These are phyloP conservation scores for Epicauta chinensis DNA, from an alignment of 1,140 invertebrate genomes.

Conservation along the genomic window DNA sequence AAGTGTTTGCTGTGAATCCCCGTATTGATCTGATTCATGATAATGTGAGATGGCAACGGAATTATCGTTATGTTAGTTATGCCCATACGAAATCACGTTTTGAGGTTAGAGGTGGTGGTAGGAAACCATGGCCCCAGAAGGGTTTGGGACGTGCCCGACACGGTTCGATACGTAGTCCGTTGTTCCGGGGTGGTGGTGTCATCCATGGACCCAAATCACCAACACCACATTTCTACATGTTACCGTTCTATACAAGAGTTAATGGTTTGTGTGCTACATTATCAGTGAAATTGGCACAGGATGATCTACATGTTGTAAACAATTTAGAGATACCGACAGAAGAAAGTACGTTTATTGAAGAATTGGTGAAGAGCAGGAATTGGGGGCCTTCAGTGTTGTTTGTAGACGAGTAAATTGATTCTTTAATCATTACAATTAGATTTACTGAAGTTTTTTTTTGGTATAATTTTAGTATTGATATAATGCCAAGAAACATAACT, in stretches of 20 bases:
- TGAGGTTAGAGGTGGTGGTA: constrained; percentile 81
- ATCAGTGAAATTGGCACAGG: constrained; percentile 88
- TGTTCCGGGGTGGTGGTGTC: constrained; percentile 75
- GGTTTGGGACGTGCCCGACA: constrained; percentile 78
- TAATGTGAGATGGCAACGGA: constrained; percentile 85
- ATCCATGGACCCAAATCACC: constrained; percentile 86
- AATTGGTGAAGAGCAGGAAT: constrained; percentile 73
- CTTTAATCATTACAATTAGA: too few relatives aligned
- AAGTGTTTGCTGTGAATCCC: constrained; percentile 75
- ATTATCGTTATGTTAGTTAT: constrained; percentile 74
- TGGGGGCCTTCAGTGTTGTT: constrained; percentile 97
- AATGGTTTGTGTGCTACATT: constrained; percentile 75
- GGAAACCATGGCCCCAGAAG: constrained; percentile 96
- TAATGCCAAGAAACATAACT: constrained; percentile 82
- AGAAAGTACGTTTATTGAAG: constrained; percentile 70
- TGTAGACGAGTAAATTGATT: constrained; percentile 69
- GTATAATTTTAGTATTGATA: constrained; percentile 62
- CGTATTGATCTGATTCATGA: constrained; percentile 82
- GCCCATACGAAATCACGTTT: constrained; percentile 66
- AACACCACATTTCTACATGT: constrained; percentile 87
- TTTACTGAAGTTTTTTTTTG: too few relatives aligned
- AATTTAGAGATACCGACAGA: constrained; percentile 80
- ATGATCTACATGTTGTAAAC: constrained; percentile 90
- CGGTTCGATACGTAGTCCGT: constrained; percentile 82
- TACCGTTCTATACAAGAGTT: constrained; percentile 68